Evolutionary conservation across 1,140 invertebrate genomes (phyloP), one percentile per base, ranked within the genome.

Genomic region (Coenobita brevimanus): DNA sequence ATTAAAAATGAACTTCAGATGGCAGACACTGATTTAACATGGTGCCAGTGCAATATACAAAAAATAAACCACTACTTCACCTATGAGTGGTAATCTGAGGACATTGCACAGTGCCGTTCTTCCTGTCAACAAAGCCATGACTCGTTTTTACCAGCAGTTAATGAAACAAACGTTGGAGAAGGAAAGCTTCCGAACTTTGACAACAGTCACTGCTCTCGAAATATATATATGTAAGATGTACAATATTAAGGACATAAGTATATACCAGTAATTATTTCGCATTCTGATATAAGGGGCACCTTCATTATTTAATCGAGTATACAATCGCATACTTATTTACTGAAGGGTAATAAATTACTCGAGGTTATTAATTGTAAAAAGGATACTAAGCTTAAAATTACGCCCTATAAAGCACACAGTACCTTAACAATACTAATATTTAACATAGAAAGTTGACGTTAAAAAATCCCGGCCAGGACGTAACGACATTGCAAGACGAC

Each of bases 401-500:
- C n/a, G n/a, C n/a, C n/a, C n/a, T n/a, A n/a, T n/a, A n/a, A n/a
- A n/a, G n/a, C n/a, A n/a, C n/a, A n/a, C n/a, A n/a, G n/a, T n/a
- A n/a, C n/a, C 33, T 10, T 2, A 62, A 17, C 6, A 64, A 38
- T 21, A 15, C 0, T 21, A 38, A 64, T 0, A 17, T 1, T 27
- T 30, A 1, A 3, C 60, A 38, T n/a, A 41, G 33, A 62, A 81
- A 60, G 38, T 81, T 21, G 15, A 24, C 24, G 24, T 24, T 78
- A 43, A 76, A 46, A 76, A 75, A 24, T 76, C 21, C 2, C 33
- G 71, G 30, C 82, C 24, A 24, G 27, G 54, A 41, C 82, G 30
- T 64, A 78, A 85, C 82, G 82, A 64, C 54, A 41, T 69, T 76
- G 73, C 80, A 71, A 50, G 54, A 75, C 41, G 82, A 85, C 71